Conservation (phyloP, 1,140 invertebrate genomes). For the Chionoecetes opilio region DNA sequence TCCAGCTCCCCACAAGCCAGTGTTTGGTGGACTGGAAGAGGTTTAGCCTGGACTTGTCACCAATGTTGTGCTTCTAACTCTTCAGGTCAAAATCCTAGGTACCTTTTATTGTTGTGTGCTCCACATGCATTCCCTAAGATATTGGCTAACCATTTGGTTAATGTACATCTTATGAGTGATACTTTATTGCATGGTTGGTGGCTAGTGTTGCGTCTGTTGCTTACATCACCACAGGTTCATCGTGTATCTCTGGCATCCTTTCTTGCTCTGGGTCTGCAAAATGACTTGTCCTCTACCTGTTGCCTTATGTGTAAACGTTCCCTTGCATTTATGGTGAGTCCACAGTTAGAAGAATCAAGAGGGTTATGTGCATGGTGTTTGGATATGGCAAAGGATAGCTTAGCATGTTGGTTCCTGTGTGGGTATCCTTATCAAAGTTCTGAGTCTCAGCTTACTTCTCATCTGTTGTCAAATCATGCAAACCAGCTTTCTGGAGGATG, state of each 20-base stretch:
- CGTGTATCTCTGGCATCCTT: conserved; percentile 74
- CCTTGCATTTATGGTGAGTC: conserved; percentile 74
- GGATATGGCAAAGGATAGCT: conserved; percentile 63
- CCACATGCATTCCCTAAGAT: conserved; percentile 79
- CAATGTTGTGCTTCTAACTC: conserved; percentile 59
- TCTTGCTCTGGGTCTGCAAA: conserved; percentile 75
- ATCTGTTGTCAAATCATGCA: conserved; percentile 67
- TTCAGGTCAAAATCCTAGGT: conserved; percentile 40
- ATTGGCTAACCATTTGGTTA: conserved; percentile 74
- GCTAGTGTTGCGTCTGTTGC: conserved; percentile 74
- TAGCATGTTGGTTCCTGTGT: conserved; percentile 78
- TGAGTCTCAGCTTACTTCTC: conserved; percentile 55
- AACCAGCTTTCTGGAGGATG: conserved; percentile 71
- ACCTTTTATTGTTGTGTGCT: conserved; percentile 74
- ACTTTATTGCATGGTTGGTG: conserved; percentile 78
- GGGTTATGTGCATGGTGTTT: conserved; percentile 76
- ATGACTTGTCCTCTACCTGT: conserved; percentile 65
- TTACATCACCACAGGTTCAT: conserved; percentile 64
- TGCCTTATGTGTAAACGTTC: conserved; percentile 76
- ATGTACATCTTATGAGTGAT: conserved; percentile 76
- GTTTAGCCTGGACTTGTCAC: conserved; percentile 78
- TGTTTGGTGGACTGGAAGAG: conserved; percentile 80
- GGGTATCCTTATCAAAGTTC: conserved; percentile 57
- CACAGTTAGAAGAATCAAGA: conserved; percentile 71
- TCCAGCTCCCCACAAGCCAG: conserved; percentile 72